A percentile compares a stretch with the other conserved stretches of the same genome.
Evolutionary conservation across 2,888 invertebrate species (phyloP).

Genomic region (Drosophila cyrtoloma): DNA sequence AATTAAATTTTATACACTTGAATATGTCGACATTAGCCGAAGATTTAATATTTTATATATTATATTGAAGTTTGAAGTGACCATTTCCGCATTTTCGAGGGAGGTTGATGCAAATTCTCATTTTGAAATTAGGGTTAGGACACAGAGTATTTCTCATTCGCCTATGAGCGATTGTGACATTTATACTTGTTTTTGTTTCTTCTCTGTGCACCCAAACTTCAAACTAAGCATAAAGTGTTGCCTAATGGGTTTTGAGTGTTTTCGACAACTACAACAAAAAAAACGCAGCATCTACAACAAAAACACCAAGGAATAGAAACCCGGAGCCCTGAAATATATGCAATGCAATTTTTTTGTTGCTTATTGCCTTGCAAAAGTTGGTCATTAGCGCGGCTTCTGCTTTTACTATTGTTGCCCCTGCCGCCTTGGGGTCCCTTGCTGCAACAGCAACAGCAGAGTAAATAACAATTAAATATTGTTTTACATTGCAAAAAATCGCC

Average conservation of each 20-base stretch:
- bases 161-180: neutral
- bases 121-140: neutral
- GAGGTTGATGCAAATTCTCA: neutral
- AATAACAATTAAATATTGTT: slow-evolving; percentile 76
- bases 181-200: slow-evolving; percentile 19
- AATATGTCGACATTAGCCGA: no score
- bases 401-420: slow-evolving; percentile 19
- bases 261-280: slow-evolving; percentile 73
- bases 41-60: neutral
- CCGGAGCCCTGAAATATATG: slow-evolving; percentile 66
- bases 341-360: slow-evolving; percentile 59
- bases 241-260: slow-evolving; percentile 84
- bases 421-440: slow-evolving; percentile 25
- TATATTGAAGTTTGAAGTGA: neutral
- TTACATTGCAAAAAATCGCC: slow-evolving; percentile 64
- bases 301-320: slow-evolving; percentile 23
- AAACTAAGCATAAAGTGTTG: slow-evolving; percentile 83
- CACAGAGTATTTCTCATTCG: slow-evolving; percentile 2
- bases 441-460: slow-evolving; percentile 43
- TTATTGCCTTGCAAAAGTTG: slow-evolving; percentile 65
- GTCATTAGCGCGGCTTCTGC: slow-evolving; percentile 73
- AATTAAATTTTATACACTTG: neutral
- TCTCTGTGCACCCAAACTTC: slow-evolving; percentile 70
- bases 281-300: slow-evolving; percentile 26
- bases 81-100: neutral